Evolutionary conservation across 2,113 vertebrate species (phyloP).

Genomic region (Phylloscopus whistleri): DNA sequence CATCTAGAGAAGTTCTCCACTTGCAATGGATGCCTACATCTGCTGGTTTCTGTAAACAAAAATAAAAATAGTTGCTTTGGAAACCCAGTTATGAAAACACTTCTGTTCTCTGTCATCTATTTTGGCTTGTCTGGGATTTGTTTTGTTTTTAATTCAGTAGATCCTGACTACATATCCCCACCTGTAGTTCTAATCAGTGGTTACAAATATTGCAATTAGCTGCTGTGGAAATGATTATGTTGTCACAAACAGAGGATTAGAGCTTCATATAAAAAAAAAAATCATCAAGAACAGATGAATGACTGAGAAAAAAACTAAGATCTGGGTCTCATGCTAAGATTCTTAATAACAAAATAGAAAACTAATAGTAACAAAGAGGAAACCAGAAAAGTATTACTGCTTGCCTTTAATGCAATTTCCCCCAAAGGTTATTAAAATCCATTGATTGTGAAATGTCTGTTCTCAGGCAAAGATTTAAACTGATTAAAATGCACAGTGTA

Average conservation of each 20-base stretch:
- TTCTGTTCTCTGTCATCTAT: neutral
- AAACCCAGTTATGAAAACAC: neutral
- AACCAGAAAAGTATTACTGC: neutral
- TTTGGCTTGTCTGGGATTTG: neutral
- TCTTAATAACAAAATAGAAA: neutral
- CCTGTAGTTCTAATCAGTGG: slow-evolving; percentile 60
- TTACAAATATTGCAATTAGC: slow-evolving; percentile 62
- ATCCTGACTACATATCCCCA: slow-evolving; percentile 31
- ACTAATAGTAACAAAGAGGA: neutral
- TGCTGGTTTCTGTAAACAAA: neutral
- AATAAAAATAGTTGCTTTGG: neutral
- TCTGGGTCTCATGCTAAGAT: slow-evolving; percentile 30
- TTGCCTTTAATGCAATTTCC: slow-evolving; percentile 11
- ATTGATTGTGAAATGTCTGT: slow-evolving; percentile 5
- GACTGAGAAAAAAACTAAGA: slow-evolving; percentile 11
- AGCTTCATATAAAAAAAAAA: neutral
- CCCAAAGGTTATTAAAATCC: neutral
- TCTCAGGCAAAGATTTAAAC: slow-evolving; percentile 31
- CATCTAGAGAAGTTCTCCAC: neutral
- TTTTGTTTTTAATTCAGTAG: slow-evolving; percentile 32
- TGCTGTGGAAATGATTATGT: slow-evolving; percentile 65
- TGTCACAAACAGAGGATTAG: slow-evolving; percentile 70
- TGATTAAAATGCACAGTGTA: slow-evolving; percentile 38
- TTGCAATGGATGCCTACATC: neutral
- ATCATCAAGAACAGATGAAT: slow-evolving; percentile 34